These are phyloP conservation scores for Chascanopsetta lugubris DNA, from an alignment of 2,113 vertebrate species.

Conservation along the genomic window DNA sequence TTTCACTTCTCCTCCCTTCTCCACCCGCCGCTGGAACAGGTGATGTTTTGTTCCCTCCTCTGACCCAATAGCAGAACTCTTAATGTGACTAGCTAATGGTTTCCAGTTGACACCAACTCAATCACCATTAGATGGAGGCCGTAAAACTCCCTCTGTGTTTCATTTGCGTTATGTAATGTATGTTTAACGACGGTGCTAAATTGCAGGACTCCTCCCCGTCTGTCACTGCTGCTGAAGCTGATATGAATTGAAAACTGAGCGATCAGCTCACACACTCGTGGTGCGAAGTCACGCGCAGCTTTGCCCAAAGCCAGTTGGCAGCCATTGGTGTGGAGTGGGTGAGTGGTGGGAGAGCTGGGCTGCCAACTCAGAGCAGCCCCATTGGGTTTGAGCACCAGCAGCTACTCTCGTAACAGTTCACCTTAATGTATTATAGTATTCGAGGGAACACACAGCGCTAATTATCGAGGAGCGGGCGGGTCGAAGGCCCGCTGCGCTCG, in stretches of 20 bases:
- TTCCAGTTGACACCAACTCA: constrained; percentile 44
- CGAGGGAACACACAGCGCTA: not conserved
- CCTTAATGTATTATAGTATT: not conserved
- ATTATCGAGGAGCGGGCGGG: too few species aligned
- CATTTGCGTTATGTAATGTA: constrained; percentile 47
- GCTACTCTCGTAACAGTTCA: too few species aligned
- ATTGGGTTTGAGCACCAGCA: not conserved
- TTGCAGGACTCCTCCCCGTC: constrained; percentile 20
- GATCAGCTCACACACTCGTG: constrained; percentile 48
- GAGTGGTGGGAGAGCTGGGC: too few species aligned
- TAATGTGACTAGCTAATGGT: constrained; percentile 48
- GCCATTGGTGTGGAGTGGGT: too few species aligned
- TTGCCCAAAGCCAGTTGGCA: constrained; percentile 33
- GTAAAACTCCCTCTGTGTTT: constrained; percentile 4
- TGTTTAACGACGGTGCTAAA: constrained; percentile 51
- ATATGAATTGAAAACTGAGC: constrained; percentile 55
- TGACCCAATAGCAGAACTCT: constrained; percentile 12
- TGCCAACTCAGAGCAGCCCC: not conserved
- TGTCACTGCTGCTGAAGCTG: constrained; percentile 28
- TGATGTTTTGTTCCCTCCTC: not conserved
- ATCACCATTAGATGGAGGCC: constrained; percentile 47
- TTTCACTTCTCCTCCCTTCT: too few species aligned
- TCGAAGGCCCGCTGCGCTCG: too few species aligned
- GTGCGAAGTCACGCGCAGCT: constrained; percentile 33
- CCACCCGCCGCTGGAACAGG: too few species aligned